Percentiles rank a stretch among this genome's conserved stretches.
phyloP scores from a whole-genome alignment of 2,113 vertebrate genomes.

The Rhabdornis inornatus region DNA sequence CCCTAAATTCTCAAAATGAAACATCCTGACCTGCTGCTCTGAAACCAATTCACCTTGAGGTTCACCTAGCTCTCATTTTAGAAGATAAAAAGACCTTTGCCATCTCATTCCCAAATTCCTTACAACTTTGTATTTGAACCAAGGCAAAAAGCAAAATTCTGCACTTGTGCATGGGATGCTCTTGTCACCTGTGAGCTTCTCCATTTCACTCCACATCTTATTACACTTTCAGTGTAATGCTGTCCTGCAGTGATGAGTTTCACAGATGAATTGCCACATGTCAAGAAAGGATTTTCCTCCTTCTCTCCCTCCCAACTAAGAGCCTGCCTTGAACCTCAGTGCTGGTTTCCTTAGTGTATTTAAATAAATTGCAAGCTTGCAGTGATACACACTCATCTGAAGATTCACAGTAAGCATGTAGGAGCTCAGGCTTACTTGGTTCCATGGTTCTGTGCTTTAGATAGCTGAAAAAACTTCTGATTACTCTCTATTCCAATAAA shows the following conservation, averaged over 20 bases:
- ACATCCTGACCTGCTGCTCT: not conserved
- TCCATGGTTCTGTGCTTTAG: not conserved
- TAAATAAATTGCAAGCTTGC: not conserved
- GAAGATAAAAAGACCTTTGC: not conserved
- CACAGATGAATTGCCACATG: not conserved
- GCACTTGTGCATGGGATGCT: accelerated
- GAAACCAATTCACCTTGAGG: not conserved
- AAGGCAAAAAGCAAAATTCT: not conserved
- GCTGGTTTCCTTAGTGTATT: not conserved
- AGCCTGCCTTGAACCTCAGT: not conserved
- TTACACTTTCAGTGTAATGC: not conserved
- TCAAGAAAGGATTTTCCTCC: not conserved
- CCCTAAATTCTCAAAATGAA: not conserved
- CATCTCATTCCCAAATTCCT: not conserved
- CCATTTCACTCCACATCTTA: not conserved
- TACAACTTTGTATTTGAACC: not conserved
- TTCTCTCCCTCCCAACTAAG: not conserved
- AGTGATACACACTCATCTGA: not conserved
- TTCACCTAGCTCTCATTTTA: not conserved
- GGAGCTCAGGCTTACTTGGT: not conserved
- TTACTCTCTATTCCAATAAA: not conserved
- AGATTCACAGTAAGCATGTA: not conserved
- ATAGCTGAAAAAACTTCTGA: not conserved
- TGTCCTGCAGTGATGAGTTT: not conserved
- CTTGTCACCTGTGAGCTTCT: not conserved